A percentile compares a stretch with the other conserved stretches of the same genome.
Conservation (phyloP, 2,888 invertebrate genomes). For the Linhomoeus sp. region DNA sequence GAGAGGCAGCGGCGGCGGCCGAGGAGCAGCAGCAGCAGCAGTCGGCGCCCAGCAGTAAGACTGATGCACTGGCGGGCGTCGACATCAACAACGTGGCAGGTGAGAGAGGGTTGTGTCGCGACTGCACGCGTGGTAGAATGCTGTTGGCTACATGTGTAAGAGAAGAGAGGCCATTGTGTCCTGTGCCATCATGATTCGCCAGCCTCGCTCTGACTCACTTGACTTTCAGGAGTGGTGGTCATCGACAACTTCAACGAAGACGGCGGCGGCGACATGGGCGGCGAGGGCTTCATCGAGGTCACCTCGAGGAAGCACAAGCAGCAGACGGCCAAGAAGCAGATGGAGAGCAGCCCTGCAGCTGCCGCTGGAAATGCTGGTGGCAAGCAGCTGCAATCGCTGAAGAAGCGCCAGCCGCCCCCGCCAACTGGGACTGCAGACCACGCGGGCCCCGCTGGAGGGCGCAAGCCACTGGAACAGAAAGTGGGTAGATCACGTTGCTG, state of each 20-base stretch:
- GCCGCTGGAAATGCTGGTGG: not conserved
- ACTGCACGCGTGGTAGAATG: not conserved
- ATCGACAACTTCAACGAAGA: too few relatives aligned
- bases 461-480: too few relatives aligned
- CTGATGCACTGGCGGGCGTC: slow-evolving; percentile 37
- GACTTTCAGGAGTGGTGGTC: slow-evolving; percentile 33
- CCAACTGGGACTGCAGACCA: too few relatives aligned
- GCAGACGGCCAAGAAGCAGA: too few relatives aligned
- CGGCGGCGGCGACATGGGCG: slow-evolving; percentile 33
- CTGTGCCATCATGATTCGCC: not conserved
- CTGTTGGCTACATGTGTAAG: not conserved
- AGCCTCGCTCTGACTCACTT: slow-evolving; percentile 1
- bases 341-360: slow-evolving; percentile 1
- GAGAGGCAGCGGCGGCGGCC: not conserved
- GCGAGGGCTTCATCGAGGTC: slow-evolving; percentile 57
- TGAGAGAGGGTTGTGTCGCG: too few relatives aligned
- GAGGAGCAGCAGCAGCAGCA: not conserved
- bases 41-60: too few relatives aligned
- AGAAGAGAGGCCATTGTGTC: too few relatives aligned
- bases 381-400: too few relatives aligned
- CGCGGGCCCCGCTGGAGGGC: too few relatives aligned
- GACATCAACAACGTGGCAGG: slow-evolving; percentile 40
- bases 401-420: too few relatives aligned
- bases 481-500: too few relatives aligned
- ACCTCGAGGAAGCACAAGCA: slow-evolving; percentile 52